These are phyloP conservation scores for Scolopax rusticola DNA, from an alignment of 2,797 vertebrate species.

Conservation along the genomic window DNA sequence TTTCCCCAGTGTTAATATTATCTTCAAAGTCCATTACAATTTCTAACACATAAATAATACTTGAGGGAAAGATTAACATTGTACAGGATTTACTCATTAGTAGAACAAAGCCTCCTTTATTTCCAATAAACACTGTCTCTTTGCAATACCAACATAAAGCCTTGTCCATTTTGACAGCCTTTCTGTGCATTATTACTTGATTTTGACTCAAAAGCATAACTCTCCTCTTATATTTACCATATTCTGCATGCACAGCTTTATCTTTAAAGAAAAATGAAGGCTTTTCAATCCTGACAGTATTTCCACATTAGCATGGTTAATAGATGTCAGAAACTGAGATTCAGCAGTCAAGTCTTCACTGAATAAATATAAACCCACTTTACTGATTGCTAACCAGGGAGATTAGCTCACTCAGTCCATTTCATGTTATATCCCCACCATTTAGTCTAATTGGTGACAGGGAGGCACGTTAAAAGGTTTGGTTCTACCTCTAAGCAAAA, in stretches of 20 bases:
- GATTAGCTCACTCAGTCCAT: slow-evolving; percentile 3
- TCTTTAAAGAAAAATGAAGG: not conserved
- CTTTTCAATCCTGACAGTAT: not conserved
- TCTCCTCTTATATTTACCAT: not conserved
- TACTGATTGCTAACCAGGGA: not conserved
- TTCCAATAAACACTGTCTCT: not conserved
- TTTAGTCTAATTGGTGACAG: not conserved
- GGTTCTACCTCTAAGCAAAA: not conserved
- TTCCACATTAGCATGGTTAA: slow-evolving; percentile 50
- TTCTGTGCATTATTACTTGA: not conserved
- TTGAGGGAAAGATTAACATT: not conserved
- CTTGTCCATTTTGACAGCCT: not conserved
- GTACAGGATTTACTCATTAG: not conserved
- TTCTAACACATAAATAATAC: not conserved
- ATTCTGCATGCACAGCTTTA: not conserved
- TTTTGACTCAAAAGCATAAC: not conserved
- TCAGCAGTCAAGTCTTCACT: not conserved
- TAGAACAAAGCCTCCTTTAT: not conserved
- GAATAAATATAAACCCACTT: slow-evolving; percentile 30
- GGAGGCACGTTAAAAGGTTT: not conserved
- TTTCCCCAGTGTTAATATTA: not conserved
- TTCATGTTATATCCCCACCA: not conserved
- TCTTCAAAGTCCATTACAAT: not conserved
- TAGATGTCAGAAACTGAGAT: not conserved
- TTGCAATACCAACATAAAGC: not conserved